Conservation (phyloP, 2,797 vertebrate species). For the Aphelocoma californica region DNA sequence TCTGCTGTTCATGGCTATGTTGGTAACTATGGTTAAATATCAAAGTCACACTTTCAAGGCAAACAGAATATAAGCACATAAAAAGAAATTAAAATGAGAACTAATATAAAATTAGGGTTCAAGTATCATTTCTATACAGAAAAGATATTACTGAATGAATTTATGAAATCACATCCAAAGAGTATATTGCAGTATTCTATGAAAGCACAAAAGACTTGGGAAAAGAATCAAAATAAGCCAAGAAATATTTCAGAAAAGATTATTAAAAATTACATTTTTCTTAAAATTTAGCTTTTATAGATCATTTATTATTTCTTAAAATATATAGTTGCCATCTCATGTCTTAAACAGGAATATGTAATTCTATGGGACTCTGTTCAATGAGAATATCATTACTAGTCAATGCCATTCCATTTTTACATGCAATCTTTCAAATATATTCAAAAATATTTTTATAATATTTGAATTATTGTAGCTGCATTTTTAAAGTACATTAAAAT, state of each 20-base stretch:
- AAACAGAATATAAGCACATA: neutral
- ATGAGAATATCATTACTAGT: neutral
- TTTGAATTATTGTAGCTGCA: neutral
- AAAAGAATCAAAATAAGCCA: neutral
- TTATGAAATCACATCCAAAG: neutral
- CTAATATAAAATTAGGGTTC: neutral
- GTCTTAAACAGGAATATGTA: neutral
- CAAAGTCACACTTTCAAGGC: neutral
- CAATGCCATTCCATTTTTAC: neutral
- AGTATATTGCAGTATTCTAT: neutral
- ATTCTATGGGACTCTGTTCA: neutral
- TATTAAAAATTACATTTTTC: neutral
- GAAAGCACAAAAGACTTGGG: neutral
- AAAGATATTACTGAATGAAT: neutral
- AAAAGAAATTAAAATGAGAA: neutral
- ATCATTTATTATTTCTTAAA: neutral
- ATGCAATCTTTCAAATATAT: neutral
- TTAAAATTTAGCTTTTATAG: neutral
- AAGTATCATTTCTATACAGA: neutral
- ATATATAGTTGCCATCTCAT: neutral
- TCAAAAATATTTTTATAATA: neutral
- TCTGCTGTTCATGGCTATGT: neutral
- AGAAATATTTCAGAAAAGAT: neutral
- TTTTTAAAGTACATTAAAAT: neutral
- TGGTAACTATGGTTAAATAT: neutral